A percentile compares a stretch with the other conserved stretches of the same genome.
These are phyloP conservation scores for Heliconius erato DNA, from an alignment of 2,888 invertebrate genomes.

Conservation along the genomic window DNA sequence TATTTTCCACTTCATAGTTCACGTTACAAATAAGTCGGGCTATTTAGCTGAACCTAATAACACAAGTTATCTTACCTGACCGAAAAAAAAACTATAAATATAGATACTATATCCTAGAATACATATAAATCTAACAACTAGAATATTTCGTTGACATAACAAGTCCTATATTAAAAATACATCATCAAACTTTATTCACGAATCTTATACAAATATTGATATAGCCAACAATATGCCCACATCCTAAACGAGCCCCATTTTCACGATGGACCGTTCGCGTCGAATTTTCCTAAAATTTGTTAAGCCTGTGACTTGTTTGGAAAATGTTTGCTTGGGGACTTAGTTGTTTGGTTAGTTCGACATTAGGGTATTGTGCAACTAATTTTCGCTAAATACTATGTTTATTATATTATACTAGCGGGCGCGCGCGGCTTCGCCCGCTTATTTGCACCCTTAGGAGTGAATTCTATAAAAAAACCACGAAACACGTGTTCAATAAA, in stretches of 20 bases:
- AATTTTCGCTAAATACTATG: background rate
- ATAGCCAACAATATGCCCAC: conserved; percentile 6
- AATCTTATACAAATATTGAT: conserved; percentile 15
- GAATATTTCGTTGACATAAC: background rate
- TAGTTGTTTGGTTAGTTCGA: conserved; percentile 54
- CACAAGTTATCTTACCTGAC: no score
- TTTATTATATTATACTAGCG: background rate
- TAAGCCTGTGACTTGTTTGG: conserved; percentile 58
- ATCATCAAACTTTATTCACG: background rate
- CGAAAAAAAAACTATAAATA: no score
- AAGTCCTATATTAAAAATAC: background rate
- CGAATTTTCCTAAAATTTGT: conserved; percentile 62
- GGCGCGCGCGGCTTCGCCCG: no score
- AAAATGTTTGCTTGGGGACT: conserved; percentile 55
- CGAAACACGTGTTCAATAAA: no score
- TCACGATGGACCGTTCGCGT: conserved; percentile 60
- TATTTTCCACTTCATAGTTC: no score
- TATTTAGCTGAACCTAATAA: no score
- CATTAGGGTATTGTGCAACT: conserved; percentile 30
- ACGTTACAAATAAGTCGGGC: no score
- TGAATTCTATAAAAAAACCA: no score
- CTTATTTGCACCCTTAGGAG: no score
- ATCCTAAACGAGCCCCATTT: conserved; percentile 56
- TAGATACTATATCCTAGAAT: background rate
- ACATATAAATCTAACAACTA: background rate